phyloP scores from a whole-genome alignment of 2,797 vertebrate genomes.

The Chelmon rostratus region DNA sequence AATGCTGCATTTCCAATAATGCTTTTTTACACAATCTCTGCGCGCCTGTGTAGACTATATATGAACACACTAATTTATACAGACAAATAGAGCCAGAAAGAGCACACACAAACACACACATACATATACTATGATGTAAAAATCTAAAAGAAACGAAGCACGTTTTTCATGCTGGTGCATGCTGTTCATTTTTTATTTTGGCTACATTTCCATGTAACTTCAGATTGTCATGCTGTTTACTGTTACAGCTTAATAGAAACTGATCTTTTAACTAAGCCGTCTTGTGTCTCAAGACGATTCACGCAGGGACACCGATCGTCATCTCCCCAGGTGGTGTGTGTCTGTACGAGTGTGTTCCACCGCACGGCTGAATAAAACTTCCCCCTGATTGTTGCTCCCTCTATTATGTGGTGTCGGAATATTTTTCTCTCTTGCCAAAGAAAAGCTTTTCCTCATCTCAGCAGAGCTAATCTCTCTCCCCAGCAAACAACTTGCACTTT shows the following conservation, averaged over 20 bases:
- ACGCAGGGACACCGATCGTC: constrained; percentile 24
- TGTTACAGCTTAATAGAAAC: constrained; percentile 29
- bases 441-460: constrained; percentile 45
- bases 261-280: constrained; percentile 41
- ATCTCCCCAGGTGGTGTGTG: constrained; percentile 11
- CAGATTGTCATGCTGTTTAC: constrained; percentile 26
- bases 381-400: constrained; percentile 11
- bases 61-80: not conserved
- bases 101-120: not conserved
- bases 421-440: constrained; percentile 26
- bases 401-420: constrained; percentile 23
- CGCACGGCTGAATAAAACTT: not conserved
- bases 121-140: not conserved
- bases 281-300: constrained; percentile 34
- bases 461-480: constrained; percentile 38
- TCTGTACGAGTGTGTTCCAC: not conserved
- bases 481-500: constrained; percentile 52
- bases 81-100: no score
- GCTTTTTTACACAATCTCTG: constrained; percentile 2
- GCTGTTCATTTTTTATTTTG: not conserved
- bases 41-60: not conserved
- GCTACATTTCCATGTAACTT: constrained; percentile 12
- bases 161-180: not conserved
- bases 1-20: constrained; percentile 37
- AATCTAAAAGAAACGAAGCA: not conserved